These are phyloP conservation scores for Cylloceria caligata DNA, from an alignment of 2,888 invertebrate genomes.

Conservation along the genomic window DNA sequence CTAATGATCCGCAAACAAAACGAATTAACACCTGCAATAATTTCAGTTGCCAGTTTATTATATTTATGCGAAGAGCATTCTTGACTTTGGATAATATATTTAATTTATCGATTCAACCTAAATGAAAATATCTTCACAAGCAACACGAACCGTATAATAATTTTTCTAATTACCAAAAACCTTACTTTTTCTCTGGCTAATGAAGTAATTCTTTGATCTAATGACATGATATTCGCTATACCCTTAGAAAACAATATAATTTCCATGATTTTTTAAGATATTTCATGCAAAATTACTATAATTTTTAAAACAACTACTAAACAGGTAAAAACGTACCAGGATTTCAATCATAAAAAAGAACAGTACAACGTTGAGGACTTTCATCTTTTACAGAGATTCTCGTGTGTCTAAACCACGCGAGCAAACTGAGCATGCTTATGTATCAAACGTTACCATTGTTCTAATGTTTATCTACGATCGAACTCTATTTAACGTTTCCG, in stretches of 20 bases:
- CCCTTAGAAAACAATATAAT: too few species aligned
- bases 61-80: background rate
- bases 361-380: constrained; percentile 45
- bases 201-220: too few species aligned
- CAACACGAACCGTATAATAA: background rate
- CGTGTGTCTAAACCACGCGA: constrained; percentile 17
- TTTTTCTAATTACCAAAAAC: background rate
- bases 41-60: constrained; percentile 1
- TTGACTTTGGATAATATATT: background rate
- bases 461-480: constrained; percentile 51
- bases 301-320: too few species aligned
- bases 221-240: too few species aligned
- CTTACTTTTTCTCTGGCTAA: too few species aligned
- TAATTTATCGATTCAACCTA: background rate
- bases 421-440: constrained; percentile 41
- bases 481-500: constrained; percentile 31
- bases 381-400: constrained; percentile 48
- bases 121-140: background rate
- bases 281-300: too few species aligned
- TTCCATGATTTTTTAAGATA: too few species aligned
- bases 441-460: constrained; percentile 48
- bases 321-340: constrained; percentile 48
- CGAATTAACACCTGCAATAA: background rate
- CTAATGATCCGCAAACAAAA: constrained; percentile 28
- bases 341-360: constrained; percentile 50